Evolutionary conservation across 37 sponge, comb jelly and placozoan species (phyloP).

Genomic region (Diacarnus erythraeanus): DNA sequence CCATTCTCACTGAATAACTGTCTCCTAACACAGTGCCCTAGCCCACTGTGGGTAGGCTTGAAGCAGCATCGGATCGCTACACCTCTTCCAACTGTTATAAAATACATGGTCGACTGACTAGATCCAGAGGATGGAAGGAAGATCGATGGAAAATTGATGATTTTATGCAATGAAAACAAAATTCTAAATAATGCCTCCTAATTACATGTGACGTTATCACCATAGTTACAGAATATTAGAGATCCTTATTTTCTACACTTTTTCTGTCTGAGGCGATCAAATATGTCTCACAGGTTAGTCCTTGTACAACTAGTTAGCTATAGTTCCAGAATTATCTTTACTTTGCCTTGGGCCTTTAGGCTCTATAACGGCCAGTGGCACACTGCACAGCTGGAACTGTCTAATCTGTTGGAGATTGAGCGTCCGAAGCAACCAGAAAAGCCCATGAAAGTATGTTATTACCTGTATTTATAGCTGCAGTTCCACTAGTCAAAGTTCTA

Average conservation of each 20-base stretch:
- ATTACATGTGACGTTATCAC: background rate
- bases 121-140: background rate
- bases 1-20: background rate
- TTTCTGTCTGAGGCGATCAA: too few species aligned
- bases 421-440: conserved; percentile 75
- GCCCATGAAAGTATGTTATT: conserved; percentile 80
- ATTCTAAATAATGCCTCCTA: conserved; percentile 6
- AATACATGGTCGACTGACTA: background rate
- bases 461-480: too few species aligned
- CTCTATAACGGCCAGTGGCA: conserved; percentile 90
- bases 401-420: conserved; percentile 78
- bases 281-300: conserved; percentile 38
- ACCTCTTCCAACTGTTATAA: conserved; percentile 1
- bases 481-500: too few species aligned
- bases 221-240: background rate
- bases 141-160: too few species aligned
- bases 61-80: background rate
- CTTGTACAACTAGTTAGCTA: background rate
- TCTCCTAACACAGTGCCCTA: background rate
- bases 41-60: background rate
- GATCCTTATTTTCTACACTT: too few species aligned
- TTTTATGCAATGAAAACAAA: too few species aligned
- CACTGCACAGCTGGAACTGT: conserved; percentile 73
- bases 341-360: conserved; percentile 18
- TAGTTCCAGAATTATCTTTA: background rate